Conservation (phyloP, 2,888 invertebrate genomes). For the Rhimphoctona megacephalus region DNA sequence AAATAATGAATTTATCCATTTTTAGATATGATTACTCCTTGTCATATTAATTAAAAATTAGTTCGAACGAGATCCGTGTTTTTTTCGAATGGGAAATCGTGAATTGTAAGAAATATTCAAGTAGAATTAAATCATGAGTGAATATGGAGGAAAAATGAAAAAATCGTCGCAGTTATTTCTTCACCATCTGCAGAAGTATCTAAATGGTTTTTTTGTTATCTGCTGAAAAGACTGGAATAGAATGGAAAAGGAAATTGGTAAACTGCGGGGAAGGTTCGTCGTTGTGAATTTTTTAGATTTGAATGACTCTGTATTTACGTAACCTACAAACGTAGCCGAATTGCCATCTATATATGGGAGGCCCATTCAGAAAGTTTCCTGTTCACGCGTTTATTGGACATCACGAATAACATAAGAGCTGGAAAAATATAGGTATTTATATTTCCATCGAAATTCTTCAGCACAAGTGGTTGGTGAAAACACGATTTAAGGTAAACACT, state of each 20-base stretch:
- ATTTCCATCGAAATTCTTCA: neutral
- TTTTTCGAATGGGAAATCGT: no score
- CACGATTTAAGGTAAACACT: no score
- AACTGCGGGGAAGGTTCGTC: neutral
- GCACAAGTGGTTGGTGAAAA: neutral
- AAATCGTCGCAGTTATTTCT: neutral
- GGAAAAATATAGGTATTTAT: conserved; percentile 14
- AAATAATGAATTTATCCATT: no score
- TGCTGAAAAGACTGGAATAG: neutral
- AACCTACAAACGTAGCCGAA: conserved; percentile 28
- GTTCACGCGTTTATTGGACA: conserved; percentile 29
- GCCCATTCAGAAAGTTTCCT: conserved; percentile 35
- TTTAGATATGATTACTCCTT: no score
- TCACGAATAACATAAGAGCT: conserved; percentile 10
- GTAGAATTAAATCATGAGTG: neutral
- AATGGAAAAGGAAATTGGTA: neutral
- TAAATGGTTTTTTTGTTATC: neutral
- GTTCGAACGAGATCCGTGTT: no score
- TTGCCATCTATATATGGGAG: conserved; percentile 4
- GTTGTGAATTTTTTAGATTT: neutral
- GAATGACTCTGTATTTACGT: conserved; percentile 16
- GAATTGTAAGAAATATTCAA: no score
- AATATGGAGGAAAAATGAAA: neutral
- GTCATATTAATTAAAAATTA: no score
- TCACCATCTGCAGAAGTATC: neutral